Evolutionary conservation across 1,140 invertebrate species (phyloP).

Genomic region (Papilio glaucus): DNA sequence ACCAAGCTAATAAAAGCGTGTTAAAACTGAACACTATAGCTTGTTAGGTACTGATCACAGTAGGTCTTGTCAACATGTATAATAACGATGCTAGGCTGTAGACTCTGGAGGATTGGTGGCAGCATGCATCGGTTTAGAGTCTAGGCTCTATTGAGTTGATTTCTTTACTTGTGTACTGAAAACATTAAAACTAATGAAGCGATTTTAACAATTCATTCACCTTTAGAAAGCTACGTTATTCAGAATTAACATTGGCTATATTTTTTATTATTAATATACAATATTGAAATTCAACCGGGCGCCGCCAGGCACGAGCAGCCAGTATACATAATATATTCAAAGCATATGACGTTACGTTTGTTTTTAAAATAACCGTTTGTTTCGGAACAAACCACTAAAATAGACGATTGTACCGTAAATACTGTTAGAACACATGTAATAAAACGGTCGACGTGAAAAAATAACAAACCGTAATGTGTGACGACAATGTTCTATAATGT

Average conservation of each 20-base stretch:
- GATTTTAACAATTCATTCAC: too few species aligned
- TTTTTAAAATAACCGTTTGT: conserved; percentile 19
- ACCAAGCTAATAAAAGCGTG: too few species aligned
- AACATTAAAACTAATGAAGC: too few species aligned
- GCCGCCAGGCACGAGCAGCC: not conserved
- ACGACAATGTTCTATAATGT: too few species aligned
- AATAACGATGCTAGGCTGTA: too few species aligned
- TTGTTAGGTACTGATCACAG: too few species aligned
- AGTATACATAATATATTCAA: conserved; percentile 5
- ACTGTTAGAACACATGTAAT: not conserved
- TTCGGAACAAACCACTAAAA: not conserved
- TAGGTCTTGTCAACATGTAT: too few species aligned
- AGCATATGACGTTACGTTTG: conserved; percentile 4
- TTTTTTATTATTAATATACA: conserved; percentile 7
- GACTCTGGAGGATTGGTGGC: too few species aligned
- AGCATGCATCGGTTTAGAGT: too few species aligned
- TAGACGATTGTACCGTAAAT: conserved; percentile 14
- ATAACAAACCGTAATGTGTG: not conserved
- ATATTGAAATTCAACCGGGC: not conserved
- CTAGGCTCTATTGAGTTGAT: too few species aligned
- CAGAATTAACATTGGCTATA: not conserved
- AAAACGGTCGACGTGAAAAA: not conserved
- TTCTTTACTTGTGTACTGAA: too few species aligned
- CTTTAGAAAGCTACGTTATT: conserved; percentile 6
- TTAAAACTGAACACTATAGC: too few species aligned